These are phyloP conservation scores for Sminthurides bifidus DNA, from an alignment of 1,140 invertebrate genomes.

Conservation along the genomic window DNA sequence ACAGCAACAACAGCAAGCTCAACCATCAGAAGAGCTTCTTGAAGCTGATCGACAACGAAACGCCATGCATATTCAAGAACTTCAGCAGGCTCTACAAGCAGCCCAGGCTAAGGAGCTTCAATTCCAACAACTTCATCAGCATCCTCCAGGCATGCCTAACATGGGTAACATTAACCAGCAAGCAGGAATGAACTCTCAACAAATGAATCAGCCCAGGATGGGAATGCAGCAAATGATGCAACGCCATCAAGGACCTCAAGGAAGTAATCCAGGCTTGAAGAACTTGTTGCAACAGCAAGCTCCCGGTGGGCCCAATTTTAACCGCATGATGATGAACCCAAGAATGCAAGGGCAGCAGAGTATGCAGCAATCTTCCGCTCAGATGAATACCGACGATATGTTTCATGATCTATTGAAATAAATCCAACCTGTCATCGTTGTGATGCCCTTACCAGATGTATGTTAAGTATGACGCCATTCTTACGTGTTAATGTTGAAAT, in stretches of 20 bases:
- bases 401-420: too few relatives aligned
- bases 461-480: too few relatives aligned
- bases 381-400: too few relatives aligned
- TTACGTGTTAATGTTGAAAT: too few relatives aligned
- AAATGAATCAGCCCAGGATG: neutral
- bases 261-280: constrained; percentile 30
- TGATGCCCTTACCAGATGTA: too few relatives aligned
- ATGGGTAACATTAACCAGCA: constrained; percentile 19
- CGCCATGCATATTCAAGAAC: constrained; percentile 49
- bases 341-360: too few relatives aligned
- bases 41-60: constrained; percentile 55
- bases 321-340: constrained; percentile 23
- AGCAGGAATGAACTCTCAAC: neutral
- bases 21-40: constrained; percentile 39
- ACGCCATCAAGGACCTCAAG: constrained; percentile 3
- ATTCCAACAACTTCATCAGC: constrained; percentile 26
- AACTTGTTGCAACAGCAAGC: constrained; percentile 30
- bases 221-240: constrained; percentile 9
- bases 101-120: constrained; percentile 24
- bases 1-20: constrained; percentile 33
- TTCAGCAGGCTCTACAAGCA: constrained; percentile 56
- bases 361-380: too few relatives aligned
- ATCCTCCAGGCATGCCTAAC: constrained; percentile 16
- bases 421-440: too few relatives aligned
- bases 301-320: constrained; percentile 1